Percentiles rank a stretch among this genome's conserved stretches.
phyloP scores from a whole-genome alignment of 2,888 invertebrate genomes.

The Phanerotoma sp. region DNA sequence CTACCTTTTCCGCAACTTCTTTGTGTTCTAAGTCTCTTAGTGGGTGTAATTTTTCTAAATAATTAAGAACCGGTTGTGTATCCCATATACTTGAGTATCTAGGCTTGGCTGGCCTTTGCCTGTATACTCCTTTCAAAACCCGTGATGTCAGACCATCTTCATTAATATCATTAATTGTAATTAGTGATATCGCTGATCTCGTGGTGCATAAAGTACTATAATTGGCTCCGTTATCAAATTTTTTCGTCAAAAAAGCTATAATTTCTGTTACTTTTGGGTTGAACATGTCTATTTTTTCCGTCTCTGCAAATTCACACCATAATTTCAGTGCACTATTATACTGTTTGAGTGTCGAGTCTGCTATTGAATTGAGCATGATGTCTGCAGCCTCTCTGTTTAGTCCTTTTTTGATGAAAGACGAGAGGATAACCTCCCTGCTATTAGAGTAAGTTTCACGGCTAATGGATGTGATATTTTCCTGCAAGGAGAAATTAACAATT shows the following conservation, averaged over 20 bases:
- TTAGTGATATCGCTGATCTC: constrained; percentile 21
- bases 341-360: constrained; percentile 20
- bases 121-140: constrained; percentile 20
- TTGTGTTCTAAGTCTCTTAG: constrained; percentile 9
- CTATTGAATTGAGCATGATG: constrained; percentile 7
- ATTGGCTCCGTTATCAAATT: constrained; percentile 14
- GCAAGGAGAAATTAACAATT: constrained; percentile 24
- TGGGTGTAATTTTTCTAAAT: constrained; percentile 2
- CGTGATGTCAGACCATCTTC: constrained; percentile 8
- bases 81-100: constrained; percentile 25
- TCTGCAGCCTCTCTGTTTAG: constrained; percentile 2
- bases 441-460: constrained; percentile 9
- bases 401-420: constrained; percentile 5
- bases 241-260: constrained; percentile 8
- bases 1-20: constrained; percentile 23
- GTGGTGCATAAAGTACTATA: constrained; percentile 18
- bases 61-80: constrained; percentile 11
- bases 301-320: background rate
- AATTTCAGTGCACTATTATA: constrained; percentile 7
- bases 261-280: background rate
- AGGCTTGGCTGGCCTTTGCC: constrained; percentile 15
- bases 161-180: background rate
- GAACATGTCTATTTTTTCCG: background rate
- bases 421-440: constrained; percentile 21
- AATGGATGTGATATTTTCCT: constrained; percentile 21